These are phyloP conservation scores for human (Homo sapiens) DNA, from an alignment of 2,113 vertebrate genomes.

Conservation along the genomic window GRCh38 chr1:11725501-11726000, in stretches of 20 bases:
- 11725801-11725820: constrained; percentile 78
- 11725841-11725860: constrained; percentile 25
- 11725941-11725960: not conserved
- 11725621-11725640: not conserved
- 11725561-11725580: not conserved
- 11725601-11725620: not conserved
- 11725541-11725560: not conserved
- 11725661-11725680: not conserved
- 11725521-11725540: not conserved
- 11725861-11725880: not conserved
- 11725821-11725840: constrained; percentile 84
- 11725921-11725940: not conserved
- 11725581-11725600: not conserved
- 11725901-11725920: not conserved
- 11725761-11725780: constrained; percentile 39
- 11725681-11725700: constrained; percentile 63
- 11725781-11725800: constrained; percentile 56
- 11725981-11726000: not conserved
- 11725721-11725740: constrained; percentile 67
- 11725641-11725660: not conserved
- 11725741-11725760: constrained; percentile 52
- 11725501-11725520: not conserved
- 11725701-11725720: constrained; percentile 66
- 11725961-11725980: not conserved
- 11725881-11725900: not conserved